phyloP scores from a whole-genome alignment of 53 echinoderm and acorn worm genomes.

The Temnopleurus reevesii region DNA sequence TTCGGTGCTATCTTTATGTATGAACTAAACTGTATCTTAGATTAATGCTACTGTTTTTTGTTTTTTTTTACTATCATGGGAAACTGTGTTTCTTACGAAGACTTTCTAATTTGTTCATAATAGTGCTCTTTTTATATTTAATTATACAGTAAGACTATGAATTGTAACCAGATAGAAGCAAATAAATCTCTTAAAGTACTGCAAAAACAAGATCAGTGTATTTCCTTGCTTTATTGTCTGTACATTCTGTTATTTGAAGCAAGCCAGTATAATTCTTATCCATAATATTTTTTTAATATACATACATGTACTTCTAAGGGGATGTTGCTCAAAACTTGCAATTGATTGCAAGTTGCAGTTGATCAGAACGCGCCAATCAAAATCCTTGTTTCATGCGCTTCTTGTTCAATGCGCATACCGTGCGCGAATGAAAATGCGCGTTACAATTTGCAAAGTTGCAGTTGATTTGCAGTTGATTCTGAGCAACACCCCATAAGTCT shows the following conservation, averaged over 20 bases:
- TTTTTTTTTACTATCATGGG: background rate
- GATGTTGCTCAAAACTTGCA: no score
- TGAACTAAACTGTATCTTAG: constrained; percentile 14
- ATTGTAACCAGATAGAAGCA: background rate
- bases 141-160: background rate
- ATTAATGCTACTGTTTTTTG: background rate
- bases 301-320: background rate
- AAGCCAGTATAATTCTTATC: no score
- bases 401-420: no score
- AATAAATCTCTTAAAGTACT: constrained; percentile 34
- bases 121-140: constrained; percentile 17
- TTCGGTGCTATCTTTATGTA: constrained; percentile 10
- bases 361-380: no score
- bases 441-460: no score
- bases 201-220: background rate
- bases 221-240: background rate
- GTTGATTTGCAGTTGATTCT: no score
- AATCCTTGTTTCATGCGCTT: no score
- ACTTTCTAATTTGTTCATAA: background rate
- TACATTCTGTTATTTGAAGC: background rate
- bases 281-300: background rate
- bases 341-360: no score
- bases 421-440: no score
- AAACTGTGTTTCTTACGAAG: background rate
- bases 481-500: no score